Evolutionary conservation across 2,113 vertebrate genomes (phyloP), one percentile per base, ranked within the genome.

Genomic region (Haliaeetus leucogaster): DNA sequence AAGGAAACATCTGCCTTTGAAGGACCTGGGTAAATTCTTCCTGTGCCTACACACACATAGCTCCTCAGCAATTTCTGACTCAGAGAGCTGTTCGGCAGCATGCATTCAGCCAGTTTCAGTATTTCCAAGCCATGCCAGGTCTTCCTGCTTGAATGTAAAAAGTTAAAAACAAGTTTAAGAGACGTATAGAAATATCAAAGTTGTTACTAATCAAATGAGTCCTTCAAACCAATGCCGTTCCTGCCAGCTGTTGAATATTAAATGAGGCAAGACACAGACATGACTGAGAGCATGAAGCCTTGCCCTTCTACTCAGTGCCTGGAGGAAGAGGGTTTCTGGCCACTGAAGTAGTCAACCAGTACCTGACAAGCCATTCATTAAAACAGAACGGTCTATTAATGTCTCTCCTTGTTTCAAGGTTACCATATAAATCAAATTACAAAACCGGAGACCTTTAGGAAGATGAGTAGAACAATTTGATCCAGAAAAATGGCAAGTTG

Each of bases 291-390:
- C 56, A 59, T 78, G 55, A 94, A 96, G 50, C 26, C 52, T 88
- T 93, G 81, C 63, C 52, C 82, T 97, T 95, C 85, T 95, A 94
- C 94, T 94, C 87, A 82, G 66, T 65, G 29, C 59, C 73, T 93
- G 82, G 74, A 77, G 80, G 71, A 94, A 91, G 78, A 96, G 82
- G 90, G 88, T 84, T 97, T 94, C 66, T 19, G 52, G 77, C 72
- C 73, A 86, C 87, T 89, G 89, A 96, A 97, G 92, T 95, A 95
- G 92, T 89, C 94, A 95, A 93, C 81, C 92, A 96, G 70, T 47
- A 94, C 84, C 91, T 98, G 97, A 97, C 95, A 98, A 97, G 90
- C 30, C 92, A 97, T 98, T 98, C 97, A 95, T 98, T 98, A 96
- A 94, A 98, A 96, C 5, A 2, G 92, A 97, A 95, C 4, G 7